phyloP scores from a whole-genome alignment of 2,797 vertebrate species.

The Siniperca scherzeri region DNA sequence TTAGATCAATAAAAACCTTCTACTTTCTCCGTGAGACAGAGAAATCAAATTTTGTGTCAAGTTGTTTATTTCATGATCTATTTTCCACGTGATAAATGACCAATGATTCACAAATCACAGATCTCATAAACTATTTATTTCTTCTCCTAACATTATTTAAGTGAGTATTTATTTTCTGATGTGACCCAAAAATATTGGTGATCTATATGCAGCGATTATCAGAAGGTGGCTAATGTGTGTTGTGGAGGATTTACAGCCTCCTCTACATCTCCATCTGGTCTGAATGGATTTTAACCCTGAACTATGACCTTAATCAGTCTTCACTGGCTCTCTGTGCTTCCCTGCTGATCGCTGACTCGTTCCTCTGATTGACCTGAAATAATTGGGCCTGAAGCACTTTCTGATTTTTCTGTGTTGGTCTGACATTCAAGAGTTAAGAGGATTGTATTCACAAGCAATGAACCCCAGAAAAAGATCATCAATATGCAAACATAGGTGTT shows the following conservation, averaged over 20 bases:
- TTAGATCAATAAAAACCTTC: conserved; percentile 31
- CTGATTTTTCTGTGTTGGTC: background rate
- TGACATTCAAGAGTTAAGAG: background rate
- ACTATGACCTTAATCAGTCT: conserved; percentile 11
- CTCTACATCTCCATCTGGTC: conserved; percentile 20
- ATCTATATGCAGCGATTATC: conserved; percentile 21
- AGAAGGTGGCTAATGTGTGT: conserved; percentile 7
- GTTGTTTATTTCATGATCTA: conserved; percentile 3
- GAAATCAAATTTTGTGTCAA: conserved; percentile 7
- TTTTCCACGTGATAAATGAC: conserved; percentile 3
- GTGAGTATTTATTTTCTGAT: background rate
- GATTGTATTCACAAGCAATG: background rate
- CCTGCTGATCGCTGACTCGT: background rate
- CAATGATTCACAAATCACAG: background rate
- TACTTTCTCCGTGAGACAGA: conserved; percentile 17
- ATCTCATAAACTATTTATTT: background rate
- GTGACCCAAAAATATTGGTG: conserved; percentile 4
- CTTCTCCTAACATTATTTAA: background rate
- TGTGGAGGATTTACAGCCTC: conserved; percentile 19
- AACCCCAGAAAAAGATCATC: background rate
- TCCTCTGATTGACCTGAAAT: conserved; percentile 11
- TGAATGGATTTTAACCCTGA: conserved; percentile 21
- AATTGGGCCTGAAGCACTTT: background rate
- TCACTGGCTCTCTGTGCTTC: background rate
- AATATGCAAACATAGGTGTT: no score